Percentiles rank a stretch among this genome's conserved stretches.
Conservation (phyloP, 2,113 vertebrate genomes). For the Phoxinus phoxinus region DNA sequence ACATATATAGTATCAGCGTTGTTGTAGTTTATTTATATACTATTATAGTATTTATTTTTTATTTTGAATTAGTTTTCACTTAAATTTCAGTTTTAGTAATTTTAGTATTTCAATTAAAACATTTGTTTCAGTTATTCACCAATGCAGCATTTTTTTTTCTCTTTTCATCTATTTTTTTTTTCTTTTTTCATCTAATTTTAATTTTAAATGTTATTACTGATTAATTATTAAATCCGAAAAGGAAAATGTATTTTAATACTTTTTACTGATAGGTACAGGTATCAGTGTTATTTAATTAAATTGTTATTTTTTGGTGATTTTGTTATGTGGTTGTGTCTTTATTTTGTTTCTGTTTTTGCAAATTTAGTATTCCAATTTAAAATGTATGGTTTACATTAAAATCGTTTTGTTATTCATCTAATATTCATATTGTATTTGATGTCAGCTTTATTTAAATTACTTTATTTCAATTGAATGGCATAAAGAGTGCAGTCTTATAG, state of each 20-base stretch:
- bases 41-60: too few relatives aligned
- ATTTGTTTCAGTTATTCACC: background rate
- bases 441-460: background rate
- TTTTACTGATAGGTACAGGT: background rate
- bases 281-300: too few relatives aligned
- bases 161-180: background rate
- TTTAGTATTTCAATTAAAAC: background rate
- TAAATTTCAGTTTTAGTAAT: background rate
- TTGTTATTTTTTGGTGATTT: too few relatives aligned
- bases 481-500: background rate
- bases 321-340: background rate
- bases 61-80: too few relatives aligned
- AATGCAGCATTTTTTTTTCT: background rate
- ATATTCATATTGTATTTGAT: background rate
- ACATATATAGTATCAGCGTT: too few relatives aligned
- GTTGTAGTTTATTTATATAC: too few relatives aligned
- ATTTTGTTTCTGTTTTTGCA: background rate
- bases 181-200: background rate
- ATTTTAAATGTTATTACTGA: too few relatives aligned
- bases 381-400: too few relatives aligned
- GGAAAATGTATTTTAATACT: background rate
- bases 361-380: too few relatives aligned
- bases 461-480: background rate
- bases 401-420: too few relatives aligned
- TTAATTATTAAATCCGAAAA: background rate